phyloP scores from a whole-genome alignment of 2,113 vertebrate genomes.

The Alligator sinensis region DNA sequence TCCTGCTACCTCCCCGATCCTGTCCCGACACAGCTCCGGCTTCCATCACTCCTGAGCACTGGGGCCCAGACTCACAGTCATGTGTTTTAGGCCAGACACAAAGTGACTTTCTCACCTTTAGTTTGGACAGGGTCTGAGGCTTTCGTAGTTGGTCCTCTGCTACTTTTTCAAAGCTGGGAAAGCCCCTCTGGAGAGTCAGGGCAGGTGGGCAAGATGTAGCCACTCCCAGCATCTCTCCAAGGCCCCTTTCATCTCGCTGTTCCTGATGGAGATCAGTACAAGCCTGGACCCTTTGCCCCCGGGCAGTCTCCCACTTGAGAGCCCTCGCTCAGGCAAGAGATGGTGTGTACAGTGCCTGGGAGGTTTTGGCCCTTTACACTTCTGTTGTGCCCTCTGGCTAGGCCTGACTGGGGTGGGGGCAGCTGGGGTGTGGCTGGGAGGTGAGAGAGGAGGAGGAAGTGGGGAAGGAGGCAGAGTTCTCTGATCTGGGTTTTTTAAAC shows the following conservation, averaged over 20 bases:
- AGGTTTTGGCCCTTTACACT: neutral
- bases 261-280: neutral
- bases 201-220: neutral
- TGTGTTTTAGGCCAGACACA: neutral
- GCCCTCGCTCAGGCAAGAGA: neutral
- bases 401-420: neutral
- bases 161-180: neutral
- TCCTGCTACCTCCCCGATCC: neutral
- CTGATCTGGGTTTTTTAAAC: neutral
- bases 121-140: neutral
- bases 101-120: neutral
- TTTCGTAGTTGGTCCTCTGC: neutral
- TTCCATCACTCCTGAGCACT: neutral
- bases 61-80: neutral
- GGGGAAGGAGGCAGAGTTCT: neutral
- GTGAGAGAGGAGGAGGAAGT: too few relatives aligned
- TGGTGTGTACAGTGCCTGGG: neutral
- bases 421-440: neutral
- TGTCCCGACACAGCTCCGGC: neutral
- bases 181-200: neutral
- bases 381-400: neutral
- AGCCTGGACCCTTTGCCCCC: neutral
- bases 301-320: neutral
- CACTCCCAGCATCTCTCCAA: neutral
- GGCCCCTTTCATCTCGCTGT: neutral